Percentiles rank a stretch among this genome's conserved stretches.
These are phyloP conservation scores for Lasioglossum albipes DNA, from an alignment of 1,140 invertebrate genomes.

Conservation along the genomic window DNA sequence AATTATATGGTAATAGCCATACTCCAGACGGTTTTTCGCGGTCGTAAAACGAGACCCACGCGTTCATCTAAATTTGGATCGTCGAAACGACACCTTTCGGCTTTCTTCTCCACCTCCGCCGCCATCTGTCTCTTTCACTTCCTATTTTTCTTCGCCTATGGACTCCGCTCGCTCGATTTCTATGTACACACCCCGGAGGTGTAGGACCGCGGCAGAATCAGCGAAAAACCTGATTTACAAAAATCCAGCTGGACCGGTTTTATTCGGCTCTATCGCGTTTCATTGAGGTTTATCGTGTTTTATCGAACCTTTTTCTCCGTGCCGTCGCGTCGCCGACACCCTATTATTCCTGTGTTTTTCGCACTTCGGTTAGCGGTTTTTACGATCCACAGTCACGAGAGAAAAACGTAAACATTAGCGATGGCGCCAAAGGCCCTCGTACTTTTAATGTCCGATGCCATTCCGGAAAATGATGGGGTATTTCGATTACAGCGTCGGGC, in stretches of 20 bases:
- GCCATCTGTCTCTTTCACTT: not conserved
- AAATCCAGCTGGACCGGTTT: constrained; percentile 43
- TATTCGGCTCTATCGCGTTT: constrained; percentile 33
- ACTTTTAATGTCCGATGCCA: too few relatives aligned
- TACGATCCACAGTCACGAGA: not conserved
- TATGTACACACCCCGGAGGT: not conserved
- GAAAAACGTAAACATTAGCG: not conserved
- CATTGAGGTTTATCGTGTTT: constrained; percentile 32
- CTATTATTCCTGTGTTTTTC: constrained; percentile 6
- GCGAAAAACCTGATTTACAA: constrained; percentile 32
- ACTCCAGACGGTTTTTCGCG: not conserved
- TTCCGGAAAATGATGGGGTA: too few relatives aligned
- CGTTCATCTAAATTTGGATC: constrained; percentile 12
- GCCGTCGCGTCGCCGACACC: not conserved
- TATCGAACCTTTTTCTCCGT: not conserved
- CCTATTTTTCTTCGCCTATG: not conserved
- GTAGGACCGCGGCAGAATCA: not conserved
- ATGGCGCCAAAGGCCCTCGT: too few relatives aligned
- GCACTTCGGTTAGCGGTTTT: not conserved
- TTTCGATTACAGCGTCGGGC: too few relatives aligned
- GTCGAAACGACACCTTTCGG: not conserved
- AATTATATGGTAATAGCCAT: not conserved
- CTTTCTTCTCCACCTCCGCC: not conserved
- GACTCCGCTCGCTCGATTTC: constrained; percentile 8
- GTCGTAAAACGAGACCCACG: not conserved